Base-by-base conservation (phyloP, 2,888 invertebrate genomes). In the Ceratothoa steindachneri region DNA sequence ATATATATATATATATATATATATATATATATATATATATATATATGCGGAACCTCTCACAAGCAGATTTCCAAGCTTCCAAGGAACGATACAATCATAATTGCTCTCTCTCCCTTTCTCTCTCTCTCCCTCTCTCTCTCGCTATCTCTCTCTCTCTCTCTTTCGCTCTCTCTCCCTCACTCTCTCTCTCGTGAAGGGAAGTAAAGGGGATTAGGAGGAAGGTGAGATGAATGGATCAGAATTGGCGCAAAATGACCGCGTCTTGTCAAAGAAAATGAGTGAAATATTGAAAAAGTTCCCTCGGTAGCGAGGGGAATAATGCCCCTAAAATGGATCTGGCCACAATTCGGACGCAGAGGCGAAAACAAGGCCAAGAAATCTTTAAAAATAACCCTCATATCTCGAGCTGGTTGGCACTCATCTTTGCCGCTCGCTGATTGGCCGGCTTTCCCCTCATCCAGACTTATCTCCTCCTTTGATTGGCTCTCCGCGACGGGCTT, bases 331-430 rank as follows among this genome's bases (percentile, higher is more conserved):
- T n/a, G n/a, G n/a, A n/a, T n/a, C n/a, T n/a, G n/a, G n/a, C n/a
- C n/a, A n/a, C n/a, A n/a, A n/a, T n/a, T n/a, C n/a, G 15, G 19
- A 52, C 41, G 51, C n/a, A 52, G 9, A 69, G 69, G 7, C 51
- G 69, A 52, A 24, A 69, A 1, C 2, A 22, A 41, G 22, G 28
- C 41, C 9, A 51, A 31, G 51, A 41, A 24, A 52, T 31, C 67
- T 67, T 19, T 28, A 31, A 30, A 30, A 22, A 30, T n/a, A 31
- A 67, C n/a, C 15, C 31, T 19, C n/a, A 30, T n/a, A 67, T 30
- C 67, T 31, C 67, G 55, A 55, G 19, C 55, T 19, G 15, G 24
- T 22, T 55, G 55, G 55, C 55, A 55, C 55, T 55, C 24, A 55
- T 12, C 15, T 19, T 19, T 55, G 55, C 9, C 19, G 55, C 9